phyloP scores from a whole-genome alignment of 2,888 invertebrate species.

The Clanis bilineata region DNA sequence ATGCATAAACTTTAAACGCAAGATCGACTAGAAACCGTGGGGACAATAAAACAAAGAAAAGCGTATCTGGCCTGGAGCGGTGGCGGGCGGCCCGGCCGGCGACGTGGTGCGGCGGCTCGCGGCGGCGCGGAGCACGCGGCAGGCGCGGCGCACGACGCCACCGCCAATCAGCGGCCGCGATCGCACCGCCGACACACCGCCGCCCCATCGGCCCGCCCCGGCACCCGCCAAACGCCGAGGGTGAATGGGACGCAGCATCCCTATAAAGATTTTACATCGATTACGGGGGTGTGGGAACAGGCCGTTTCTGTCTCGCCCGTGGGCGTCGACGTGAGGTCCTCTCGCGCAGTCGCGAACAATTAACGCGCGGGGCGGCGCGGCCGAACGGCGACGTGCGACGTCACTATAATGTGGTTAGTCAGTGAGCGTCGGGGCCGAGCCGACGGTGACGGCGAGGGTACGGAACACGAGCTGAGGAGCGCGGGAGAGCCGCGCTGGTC shows the following conservation, averaged over 20 bases:
- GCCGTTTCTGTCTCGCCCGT: constrained; percentile 69
- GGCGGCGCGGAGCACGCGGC: constrained; percentile 27
- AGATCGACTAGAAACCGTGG: constrained; percentile 79
- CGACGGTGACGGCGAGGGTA: constrained; percentile 78
- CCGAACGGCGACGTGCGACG: constrained; percentile 66
- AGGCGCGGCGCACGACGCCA: constrained; percentile 33
- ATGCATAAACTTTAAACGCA: constrained; percentile 81
- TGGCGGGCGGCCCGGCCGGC: constrained; percentile 30
- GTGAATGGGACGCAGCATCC: constrained; percentile 74
- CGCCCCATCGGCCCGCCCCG: constrained; percentile 52
- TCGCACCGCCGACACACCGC: constrained; percentile 38
- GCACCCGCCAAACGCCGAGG: constrained; percentile 42
- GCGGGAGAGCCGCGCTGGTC: constrained; percentile 74
- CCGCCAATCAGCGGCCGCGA: constrained; percentile 39
- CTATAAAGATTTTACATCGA: constrained; percentile 74
- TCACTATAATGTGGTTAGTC: constrained; percentile 85
- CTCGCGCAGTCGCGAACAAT: constrained; percentile 81
- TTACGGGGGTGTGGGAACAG: constrained; percentile 69
- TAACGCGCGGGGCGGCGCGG: constrained; percentile 73
- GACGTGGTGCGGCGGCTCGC: constrained; percentile 27
- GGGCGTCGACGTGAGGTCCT: constrained; percentile 65
- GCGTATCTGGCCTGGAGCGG: constrained; percentile 69
- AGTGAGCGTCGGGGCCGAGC: constrained; percentile 84
- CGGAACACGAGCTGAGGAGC: constrained; percentile 67
- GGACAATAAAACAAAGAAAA: constrained; percentile 82